Conservation (phyloP, 35 echinoderm and acorn worm genomes). For the Apostichopus japonicus region DNA sequence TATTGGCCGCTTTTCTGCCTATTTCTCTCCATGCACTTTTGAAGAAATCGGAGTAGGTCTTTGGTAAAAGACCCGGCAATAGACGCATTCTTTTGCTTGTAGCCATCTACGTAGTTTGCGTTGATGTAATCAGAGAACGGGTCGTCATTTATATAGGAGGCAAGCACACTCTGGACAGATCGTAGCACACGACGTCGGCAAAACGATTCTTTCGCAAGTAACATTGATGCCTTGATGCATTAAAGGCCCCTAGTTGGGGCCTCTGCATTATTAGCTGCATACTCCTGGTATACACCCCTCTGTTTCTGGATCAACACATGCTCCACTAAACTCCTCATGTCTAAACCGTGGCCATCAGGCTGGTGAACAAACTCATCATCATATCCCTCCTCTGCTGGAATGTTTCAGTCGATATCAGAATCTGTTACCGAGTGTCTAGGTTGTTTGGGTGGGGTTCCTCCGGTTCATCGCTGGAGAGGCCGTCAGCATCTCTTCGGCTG, state of each 20-base stretch:
- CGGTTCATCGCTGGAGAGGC: constrained; percentile 33
- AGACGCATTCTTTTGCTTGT: no score
- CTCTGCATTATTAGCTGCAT: constrained; percentile 88
- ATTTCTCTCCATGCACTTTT: no score
- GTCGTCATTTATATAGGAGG: no score
- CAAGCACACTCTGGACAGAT: no score
- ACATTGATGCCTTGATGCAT: constrained; percentile 86
- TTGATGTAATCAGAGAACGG: no score
- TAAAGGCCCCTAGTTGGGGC: constrained; percentile 87
- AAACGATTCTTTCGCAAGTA: constrained; percentile 96
- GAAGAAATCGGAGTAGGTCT: no score
- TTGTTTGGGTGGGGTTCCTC: constrained; percentile 81
- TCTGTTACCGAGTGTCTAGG: constrained; percentile 54
- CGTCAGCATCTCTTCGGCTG: constrained; percentile 1
- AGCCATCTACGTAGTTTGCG: no score
- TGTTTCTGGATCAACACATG: constrained; percentile 77
- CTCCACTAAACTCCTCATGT: constrained; percentile 74
- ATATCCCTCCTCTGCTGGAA: constrained; percentile 48
- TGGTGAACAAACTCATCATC: constrained; percentile 64
- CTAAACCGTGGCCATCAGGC: constrained; percentile 73
- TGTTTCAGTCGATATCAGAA: constrained; percentile 14
- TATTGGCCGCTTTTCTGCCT: no score
- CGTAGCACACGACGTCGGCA: constrained; percentile 96
- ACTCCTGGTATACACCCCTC: constrained; percentile 93
- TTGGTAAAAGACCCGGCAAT: no score